These are phyloP conservation scores for Peucedramus taeniatus DNA, from an alignment of 2,113 vertebrate genomes.

Conservation along the genomic window DNA sequence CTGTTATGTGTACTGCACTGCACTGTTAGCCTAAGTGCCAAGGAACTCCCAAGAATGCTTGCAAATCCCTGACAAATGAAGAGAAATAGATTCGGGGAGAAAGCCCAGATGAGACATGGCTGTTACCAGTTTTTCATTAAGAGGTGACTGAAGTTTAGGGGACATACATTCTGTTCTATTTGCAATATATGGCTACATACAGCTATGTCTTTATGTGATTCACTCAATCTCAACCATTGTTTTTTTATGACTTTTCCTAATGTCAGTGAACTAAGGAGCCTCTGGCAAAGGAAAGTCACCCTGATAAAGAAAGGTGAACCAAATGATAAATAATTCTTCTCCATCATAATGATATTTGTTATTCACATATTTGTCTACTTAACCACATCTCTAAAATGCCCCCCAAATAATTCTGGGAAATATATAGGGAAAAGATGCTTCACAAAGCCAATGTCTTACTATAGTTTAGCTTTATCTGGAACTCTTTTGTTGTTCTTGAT, in stretches of 20 bases:
- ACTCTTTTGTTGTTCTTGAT: not conserved
- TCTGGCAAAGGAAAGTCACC: not conserved
- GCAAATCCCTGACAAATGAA: not conserved
- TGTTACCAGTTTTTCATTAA: not conserved
- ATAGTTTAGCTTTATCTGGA: not conserved
- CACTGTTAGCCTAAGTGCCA: not conserved
- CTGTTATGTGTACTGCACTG: too few relatives aligned
- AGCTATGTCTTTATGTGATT: not conserved
- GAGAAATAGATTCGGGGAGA: not conserved
- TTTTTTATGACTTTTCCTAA: not conserved
- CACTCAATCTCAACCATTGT: not conserved
- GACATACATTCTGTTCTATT: not conserved
- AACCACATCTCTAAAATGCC: not conserved
- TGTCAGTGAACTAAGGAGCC: not conserved
- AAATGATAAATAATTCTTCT: not conserved
- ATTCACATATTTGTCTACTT: not conserved
- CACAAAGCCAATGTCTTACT: not conserved
- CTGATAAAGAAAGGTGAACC: not conserved
- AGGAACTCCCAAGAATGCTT: not conserved
- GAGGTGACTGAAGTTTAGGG: not conserved
- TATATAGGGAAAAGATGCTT: not conserved
- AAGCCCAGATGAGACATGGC: not conserved
- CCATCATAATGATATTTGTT: not conserved
- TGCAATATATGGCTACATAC: not conserved
- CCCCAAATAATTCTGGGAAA: not conserved